A percentile compares a stretch with the other conserved stretches of the same genome.
Evolutionary conservation across 2,888 invertebrate genomes (phyloP).

Genomic region (Drosophila austrosaltans): DNA sequence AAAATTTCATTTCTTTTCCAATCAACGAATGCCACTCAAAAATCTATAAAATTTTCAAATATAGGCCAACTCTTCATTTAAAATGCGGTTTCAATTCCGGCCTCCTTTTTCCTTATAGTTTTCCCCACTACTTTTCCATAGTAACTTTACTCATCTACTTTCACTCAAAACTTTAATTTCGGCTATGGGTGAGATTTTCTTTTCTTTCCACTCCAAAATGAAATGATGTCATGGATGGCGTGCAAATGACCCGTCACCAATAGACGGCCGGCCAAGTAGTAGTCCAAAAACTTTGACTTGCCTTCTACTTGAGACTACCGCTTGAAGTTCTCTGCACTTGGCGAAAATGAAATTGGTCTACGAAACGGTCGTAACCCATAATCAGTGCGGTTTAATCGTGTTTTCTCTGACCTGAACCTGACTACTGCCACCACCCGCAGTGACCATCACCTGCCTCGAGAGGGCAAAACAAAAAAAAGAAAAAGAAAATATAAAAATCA

Average conservation of each 20-base stretch:
- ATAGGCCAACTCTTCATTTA: not conserved
- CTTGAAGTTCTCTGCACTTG: constrained; percentile 41
- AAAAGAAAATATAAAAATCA: not conserved
- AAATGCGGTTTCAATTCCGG: no score
- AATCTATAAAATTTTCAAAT: not conserved
- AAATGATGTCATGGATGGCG: constrained; percentile 81
- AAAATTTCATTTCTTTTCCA: constrained; percentile 49
- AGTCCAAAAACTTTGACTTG: constrained; percentile 35
- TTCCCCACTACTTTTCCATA: not conserved
- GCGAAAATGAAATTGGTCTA: constrained; percentile 41
- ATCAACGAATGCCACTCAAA: constrained; percentile 48
- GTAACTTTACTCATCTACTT: constrained; percentile 38
- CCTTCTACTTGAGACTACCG: constrained; percentile 34
- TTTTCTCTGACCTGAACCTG: constrained; percentile 30
- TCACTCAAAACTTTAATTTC: constrained; percentile 7
- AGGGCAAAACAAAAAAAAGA: constrained; percentile 1
- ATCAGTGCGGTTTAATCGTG: constrained; percentile 66
- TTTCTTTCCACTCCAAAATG: constrained; percentile 26
- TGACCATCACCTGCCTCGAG: constrained; percentile 11
- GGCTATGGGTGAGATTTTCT: constrained; percentile 14
- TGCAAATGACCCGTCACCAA: constrained; percentile 78
- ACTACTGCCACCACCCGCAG: constrained; percentile 26
- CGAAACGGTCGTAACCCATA: constrained; percentile 63
- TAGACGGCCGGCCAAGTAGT: constrained; percentile 33
- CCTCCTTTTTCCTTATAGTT: not conserved